A percentile compares a stretch with the other conserved stretches of the same genome.
These are phyloP conservation scores for Blera fallax DNA, from an alignment of 2,888 invertebrate species.

Conservation along the genomic window DNA sequence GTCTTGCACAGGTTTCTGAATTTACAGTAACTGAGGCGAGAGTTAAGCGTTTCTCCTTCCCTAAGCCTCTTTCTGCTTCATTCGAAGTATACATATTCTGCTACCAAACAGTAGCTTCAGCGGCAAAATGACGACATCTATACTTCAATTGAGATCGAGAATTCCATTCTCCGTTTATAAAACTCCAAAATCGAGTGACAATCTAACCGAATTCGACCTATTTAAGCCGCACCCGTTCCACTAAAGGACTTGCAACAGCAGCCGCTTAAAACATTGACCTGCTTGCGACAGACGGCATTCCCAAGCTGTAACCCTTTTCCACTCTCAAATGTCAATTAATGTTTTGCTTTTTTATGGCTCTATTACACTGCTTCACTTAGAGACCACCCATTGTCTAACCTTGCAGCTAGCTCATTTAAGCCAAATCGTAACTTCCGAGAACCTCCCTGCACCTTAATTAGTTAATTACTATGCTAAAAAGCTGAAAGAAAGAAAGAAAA, in stretches of 20 bases:
- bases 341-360: constrained; percentile 11
- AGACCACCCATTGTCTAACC: constrained; percentile 63
- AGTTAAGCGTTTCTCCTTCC: too few relatives aligned
- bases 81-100: too few relatives aligned
- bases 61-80: too few relatives aligned
- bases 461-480: constrained; percentile 63
- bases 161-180: too few relatives aligned
- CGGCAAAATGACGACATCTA: too few relatives aligned
- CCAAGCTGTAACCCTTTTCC: neutral
- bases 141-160: too few relatives aligned
- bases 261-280: constrained; percentile 6
- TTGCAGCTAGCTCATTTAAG: constrained; percentile 39
- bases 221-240: neutral
- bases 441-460: constrained; percentile 69
- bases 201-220: neutral
- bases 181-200: neutral
- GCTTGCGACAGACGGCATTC: neutral
- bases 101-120: too few relatives aligned
- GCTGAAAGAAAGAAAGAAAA: neutral
- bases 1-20: too few relatives aligned
- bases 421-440: constrained; percentile 52
- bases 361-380: neutral
- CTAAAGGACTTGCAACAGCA: neutral
- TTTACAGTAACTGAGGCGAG: too few relatives aligned
- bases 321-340: constrained; percentile 36